phyloP scores from a whole-genome alignment of 2,113 vertebrate genomes.

The Edolisoma coerulescens region DNA sequence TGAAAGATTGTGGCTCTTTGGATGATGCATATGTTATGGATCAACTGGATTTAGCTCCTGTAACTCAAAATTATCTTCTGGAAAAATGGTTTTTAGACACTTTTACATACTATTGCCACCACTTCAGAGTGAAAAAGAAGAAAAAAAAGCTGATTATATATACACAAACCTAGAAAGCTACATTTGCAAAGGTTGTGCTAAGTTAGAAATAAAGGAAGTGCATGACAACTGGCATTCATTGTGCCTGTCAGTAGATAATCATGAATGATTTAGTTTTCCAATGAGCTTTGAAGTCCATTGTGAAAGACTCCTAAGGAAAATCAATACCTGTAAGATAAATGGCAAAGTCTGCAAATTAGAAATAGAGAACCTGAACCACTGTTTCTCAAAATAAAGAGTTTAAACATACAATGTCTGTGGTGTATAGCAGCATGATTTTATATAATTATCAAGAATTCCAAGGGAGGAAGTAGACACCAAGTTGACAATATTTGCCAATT shows the following conservation, averaged over 20 bases:
- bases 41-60: neutral
- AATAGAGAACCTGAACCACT: neutral
- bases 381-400: neutral
- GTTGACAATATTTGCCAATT: neutral
- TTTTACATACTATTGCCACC: neutral
- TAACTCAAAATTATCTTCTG: neutral
- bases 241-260: neutral
- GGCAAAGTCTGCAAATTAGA: neutral
- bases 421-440: neutral
- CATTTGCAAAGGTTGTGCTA: neutral
- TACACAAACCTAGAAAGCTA: neutral
- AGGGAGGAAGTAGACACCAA: neutral
- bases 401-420: neutral
- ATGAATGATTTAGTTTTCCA: constrained; percentile 19
- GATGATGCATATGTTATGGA: neutral
- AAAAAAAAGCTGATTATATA: neutral
- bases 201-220: neutral
- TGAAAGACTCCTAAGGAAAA: constrained; percentile 15
- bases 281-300: neutral
- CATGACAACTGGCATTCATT: neutral
- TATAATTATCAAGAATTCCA: neutral
- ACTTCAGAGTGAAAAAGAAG: neutral
- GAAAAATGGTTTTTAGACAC: neutral
- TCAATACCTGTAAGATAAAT: constrained; percentile 13
- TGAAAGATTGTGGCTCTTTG: neutral